Evolutionary conservation across 2,797 vertebrate species (phyloP).

Genomic region (Philypnodon macrostomus): DNA sequence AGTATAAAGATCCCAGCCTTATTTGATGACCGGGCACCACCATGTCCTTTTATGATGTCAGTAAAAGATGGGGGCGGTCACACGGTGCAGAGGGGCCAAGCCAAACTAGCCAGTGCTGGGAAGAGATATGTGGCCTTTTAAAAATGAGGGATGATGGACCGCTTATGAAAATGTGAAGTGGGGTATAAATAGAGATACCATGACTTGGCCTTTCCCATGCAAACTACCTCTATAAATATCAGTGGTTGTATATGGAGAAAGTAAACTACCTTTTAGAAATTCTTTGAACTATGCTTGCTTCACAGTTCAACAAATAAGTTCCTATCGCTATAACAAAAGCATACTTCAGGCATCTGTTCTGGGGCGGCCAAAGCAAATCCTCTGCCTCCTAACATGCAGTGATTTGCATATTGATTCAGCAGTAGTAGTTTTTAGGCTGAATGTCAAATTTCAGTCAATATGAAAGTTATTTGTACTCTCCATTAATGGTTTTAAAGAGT

Average conservation of each 20-base stretch:
- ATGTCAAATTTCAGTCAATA: too few relatives aligned
- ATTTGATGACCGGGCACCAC: conserved; percentile 1
- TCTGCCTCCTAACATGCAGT: too few relatives aligned
- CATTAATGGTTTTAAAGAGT: too few relatives aligned
- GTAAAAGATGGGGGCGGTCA: neutral
- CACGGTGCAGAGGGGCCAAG: neutral
- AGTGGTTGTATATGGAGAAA: neutral
- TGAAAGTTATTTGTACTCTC: too few relatives aligned
- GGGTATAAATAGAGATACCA: neutral
- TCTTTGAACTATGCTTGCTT: too few relatives aligned
- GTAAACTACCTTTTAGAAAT: neutral
- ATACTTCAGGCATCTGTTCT: too few relatives aligned
- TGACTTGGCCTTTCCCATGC: neutral
- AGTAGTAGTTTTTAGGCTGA: too few relatives aligned
- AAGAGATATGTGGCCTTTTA: neutral
- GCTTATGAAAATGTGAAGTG: conserved; percentile 1
- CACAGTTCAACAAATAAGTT: too few relatives aligned
- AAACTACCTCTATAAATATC: neutral
- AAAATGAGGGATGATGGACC: neutral
- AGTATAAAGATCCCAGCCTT: neutral
- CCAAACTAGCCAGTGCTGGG: neutral
- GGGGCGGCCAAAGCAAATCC: too few relatives aligned
- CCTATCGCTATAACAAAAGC: too few relatives aligned
- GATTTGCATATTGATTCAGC: too few relatives aligned
- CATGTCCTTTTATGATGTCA: conserved; percentile 3